Conservation (phyloP, 2,888 invertebrate genomes). For the Eupsilia transversa region DNA sequence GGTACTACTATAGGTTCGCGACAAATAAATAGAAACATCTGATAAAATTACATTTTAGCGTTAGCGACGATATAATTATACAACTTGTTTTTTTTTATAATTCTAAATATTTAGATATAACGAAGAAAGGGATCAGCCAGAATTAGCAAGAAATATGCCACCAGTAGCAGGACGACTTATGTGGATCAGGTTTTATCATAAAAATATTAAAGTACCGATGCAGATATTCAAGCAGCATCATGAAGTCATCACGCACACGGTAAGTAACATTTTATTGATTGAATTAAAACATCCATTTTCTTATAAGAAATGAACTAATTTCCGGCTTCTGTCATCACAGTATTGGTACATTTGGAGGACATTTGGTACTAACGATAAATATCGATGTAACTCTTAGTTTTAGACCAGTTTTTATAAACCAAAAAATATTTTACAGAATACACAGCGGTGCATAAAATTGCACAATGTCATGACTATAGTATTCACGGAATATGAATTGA, state of each 20-base stretch:
- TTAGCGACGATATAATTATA: too few species aligned
- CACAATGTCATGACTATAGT: conserved; percentile 95
- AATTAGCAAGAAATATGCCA: conserved; percentile 94
- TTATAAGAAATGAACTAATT: not conserved
- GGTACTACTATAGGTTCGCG: too few species aligned
- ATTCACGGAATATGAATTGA: conserved; percentile 95
- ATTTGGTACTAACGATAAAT: not conserved
- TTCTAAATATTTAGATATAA: conserved; percentile 91
- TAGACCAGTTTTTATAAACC: not conserved
- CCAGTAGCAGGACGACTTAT: conserved; percentile 95
- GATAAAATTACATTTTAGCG: not conserved
- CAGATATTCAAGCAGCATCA: conserved; percentile 85
- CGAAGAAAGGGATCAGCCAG: conserved; percentile 93
- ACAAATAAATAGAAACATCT: not conserved
- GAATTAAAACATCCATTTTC: not conserved
- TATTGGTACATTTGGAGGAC: not conserved
- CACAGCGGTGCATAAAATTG: conserved; percentile 93
- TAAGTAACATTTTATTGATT: conserved; percentile 48
- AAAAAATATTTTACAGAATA: conserved; percentile 85
- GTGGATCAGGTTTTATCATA: conserved; percentile 95
- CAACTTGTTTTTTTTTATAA: not conserved
- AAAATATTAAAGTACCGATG: conserved; percentile 94
- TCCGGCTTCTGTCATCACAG: not conserved
- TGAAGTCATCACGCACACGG: conserved; percentile 88
- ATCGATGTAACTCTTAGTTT: not conserved